Conservation (phyloP, 2,113 vertebrate genomes). For the Cacatua alba region DNA sequence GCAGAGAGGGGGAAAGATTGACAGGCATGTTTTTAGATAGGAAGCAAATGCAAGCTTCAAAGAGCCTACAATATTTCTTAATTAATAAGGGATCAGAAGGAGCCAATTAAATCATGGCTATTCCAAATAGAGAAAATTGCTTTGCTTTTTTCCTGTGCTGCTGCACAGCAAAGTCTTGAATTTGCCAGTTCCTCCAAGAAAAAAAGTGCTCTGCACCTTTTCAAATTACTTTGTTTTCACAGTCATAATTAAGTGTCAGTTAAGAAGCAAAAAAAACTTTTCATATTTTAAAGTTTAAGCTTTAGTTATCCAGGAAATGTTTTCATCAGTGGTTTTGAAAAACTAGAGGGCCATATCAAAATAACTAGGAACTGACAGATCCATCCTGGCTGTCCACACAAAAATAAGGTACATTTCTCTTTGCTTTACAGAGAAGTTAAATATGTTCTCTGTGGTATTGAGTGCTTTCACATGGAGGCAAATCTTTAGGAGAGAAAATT, state of each 20-base stretch:
- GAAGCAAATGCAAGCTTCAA: slow-evolving; percentile 30
- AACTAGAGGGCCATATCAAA: background rate
- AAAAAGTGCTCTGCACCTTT: fast-evolving
- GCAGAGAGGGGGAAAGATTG: background rate
- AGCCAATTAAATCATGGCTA: slow-evolving; percentile 33
- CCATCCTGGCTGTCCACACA: background rate
- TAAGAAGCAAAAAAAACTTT: background rate
- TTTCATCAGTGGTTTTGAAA: background rate
- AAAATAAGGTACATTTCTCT: background rate
- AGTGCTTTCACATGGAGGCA: background rate
- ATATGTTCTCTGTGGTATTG: background rate
- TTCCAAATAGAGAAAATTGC: background rate
- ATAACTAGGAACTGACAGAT: background rate
- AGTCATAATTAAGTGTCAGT: background rate
- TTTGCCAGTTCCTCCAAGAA: background rate
- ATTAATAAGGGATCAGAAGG: slow-evolving; percentile 45
- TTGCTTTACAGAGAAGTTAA: background rate
- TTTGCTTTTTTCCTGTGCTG: slow-evolving; percentile 13
- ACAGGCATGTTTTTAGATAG: slow-evolving; percentile 3
- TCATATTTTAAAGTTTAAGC: background rate
- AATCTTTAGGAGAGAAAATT: background rate
- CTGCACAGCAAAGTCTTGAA: background rate
- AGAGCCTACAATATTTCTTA: slow-evolving; percentile 40
- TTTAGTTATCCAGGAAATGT: background rate
- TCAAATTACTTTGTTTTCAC: background rate